These are phyloP conservation scores for Nannoperca obscura DNA, from an alignment of 2,797 vertebrate species.

Conservation along the genomic window DNA sequence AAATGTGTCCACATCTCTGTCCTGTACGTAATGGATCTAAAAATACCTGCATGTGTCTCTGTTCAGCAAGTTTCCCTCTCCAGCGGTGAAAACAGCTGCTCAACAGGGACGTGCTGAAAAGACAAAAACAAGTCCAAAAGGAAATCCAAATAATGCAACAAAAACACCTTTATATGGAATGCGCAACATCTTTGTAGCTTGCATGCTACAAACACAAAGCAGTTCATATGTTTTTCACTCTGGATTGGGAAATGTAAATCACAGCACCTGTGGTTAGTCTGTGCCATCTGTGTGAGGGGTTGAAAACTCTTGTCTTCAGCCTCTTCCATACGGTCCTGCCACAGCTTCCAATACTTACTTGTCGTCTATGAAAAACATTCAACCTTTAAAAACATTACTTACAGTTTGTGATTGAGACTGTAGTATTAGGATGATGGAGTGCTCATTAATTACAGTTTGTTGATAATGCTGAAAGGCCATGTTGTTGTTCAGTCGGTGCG, in stretches of 20 bases:
- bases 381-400: not conserved
- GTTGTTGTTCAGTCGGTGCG: slow-evolving; percentile 81
- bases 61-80: slow-evolving; percentile 72
- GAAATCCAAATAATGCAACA: slow-evolving; percentile 3
- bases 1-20: not conserved
- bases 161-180: not conserved
- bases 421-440: not conserved
- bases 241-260: not conserved
- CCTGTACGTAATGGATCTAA: not conserved
- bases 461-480: slow-evolving; percentile 84
- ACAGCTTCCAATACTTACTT: slow-evolving; percentile 86
- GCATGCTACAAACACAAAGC: not conserved
- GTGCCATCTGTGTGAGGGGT: slow-evolving; percentile 71
- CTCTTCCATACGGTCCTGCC: slow-evolving; percentile 87
- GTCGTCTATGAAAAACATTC: slow-evolving; percentile 79
- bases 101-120: slow-evolving; percentile 78
- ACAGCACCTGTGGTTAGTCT: slow-evolving; percentile 84
- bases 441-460: slow-evolving; percentile 72
- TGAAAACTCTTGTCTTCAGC: slow-evolving; percentile 84
- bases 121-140: slow-evolving; percentile 15
- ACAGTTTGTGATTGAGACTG: not conserved
- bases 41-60: slow-evolving; percentile 78
- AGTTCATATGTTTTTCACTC: not conserved
- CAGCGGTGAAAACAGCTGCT: slow-evolving; percentile 78
- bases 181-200: not conserved